These are phyloP conservation scores for Sinhomidia bicolor DNA, from an alignment of 2,888 invertebrate genomes.

Conservation along the genomic window DNA sequence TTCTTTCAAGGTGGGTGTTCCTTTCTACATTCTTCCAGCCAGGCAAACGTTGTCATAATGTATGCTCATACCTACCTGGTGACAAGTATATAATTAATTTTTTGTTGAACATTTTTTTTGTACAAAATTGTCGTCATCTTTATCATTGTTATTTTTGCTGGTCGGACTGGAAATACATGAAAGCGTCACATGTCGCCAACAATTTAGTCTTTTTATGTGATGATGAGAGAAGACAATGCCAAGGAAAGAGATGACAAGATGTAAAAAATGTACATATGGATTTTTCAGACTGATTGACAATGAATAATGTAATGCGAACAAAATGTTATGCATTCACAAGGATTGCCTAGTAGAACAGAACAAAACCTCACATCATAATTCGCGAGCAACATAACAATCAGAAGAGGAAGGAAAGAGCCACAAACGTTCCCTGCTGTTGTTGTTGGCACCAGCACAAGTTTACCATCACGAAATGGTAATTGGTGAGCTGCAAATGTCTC, in stretches of 20 bases:
- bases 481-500: background rate
- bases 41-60: background rate
- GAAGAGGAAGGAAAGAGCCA: constrained; percentile 22
- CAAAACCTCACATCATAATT: background rate
- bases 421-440: too few species aligned
- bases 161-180: background rate
- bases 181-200: constrained; percentile 17
- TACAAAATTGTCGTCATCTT: background rate
- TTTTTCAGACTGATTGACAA: background rate
- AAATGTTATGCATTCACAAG: background rate
- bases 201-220: background rate
- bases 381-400: background rate
- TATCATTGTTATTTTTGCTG: background rate
- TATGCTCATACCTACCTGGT: constrained; percentile 6
- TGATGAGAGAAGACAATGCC: background rate
- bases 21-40: background rate
- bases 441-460: constrained; percentile 20
- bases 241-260: background rate
- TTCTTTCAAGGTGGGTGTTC: constrained; percentile 31
- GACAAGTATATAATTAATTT: constrained; percentile 2
- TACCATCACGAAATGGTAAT: constrained; percentile 6
- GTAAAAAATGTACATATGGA: background rate
- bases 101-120: background rate
- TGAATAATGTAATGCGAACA: background rate
- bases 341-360: background rate